A percentile compares a stretch with the other conserved stretches of the same genome.
Conservation (phyloP, 2,888 invertebrate genomes). For the Melieria omissa region DNA sequence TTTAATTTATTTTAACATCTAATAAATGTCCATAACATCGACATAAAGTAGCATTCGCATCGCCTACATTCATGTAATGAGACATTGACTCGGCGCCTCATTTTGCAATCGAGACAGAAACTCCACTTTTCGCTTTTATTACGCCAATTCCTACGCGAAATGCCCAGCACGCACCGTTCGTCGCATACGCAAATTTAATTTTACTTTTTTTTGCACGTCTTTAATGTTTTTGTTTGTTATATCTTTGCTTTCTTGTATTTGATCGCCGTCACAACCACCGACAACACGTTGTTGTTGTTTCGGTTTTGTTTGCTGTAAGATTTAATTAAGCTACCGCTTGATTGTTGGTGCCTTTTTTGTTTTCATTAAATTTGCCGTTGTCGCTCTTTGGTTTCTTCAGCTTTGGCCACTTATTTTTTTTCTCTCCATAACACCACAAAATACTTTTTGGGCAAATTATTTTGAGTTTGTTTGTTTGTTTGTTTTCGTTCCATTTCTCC, state of each 20-base stretch:
- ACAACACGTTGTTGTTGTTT: neutral
- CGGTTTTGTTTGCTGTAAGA: neutral
- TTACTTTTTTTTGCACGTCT: too few relatives aligned
- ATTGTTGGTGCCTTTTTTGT: neutral
- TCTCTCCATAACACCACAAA: neutral
- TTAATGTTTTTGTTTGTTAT: too few relatives aligned
- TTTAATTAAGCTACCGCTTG: neutral
- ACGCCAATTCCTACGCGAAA: too few relatives aligned
- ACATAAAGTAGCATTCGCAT: conserved; percentile 36
- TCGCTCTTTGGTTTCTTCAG: neutral
- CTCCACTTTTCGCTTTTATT: neutral
- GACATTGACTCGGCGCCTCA: conserved; percentile 21
- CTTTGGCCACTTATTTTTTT: conserved; percentile 11
- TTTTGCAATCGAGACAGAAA: conserved; percentile 36
- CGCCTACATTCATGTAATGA: conserved; percentile 44
- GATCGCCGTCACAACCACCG: neutral
- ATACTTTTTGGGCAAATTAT: too few relatives aligned
- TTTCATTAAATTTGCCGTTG: neutral
- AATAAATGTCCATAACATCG: neutral
- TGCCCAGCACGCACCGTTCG: too few relatives aligned
- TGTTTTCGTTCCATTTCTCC: too few relatives aligned
- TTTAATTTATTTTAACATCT: too few relatives aligned
- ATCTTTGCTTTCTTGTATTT: too few relatives aligned
- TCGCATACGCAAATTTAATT: too few relatives aligned
- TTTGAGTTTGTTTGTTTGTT: too few relatives aligned